phyloP scores from a whole-genome alignment of 2,797 vertebrate species.

The Chaunax sp. region DNA sequence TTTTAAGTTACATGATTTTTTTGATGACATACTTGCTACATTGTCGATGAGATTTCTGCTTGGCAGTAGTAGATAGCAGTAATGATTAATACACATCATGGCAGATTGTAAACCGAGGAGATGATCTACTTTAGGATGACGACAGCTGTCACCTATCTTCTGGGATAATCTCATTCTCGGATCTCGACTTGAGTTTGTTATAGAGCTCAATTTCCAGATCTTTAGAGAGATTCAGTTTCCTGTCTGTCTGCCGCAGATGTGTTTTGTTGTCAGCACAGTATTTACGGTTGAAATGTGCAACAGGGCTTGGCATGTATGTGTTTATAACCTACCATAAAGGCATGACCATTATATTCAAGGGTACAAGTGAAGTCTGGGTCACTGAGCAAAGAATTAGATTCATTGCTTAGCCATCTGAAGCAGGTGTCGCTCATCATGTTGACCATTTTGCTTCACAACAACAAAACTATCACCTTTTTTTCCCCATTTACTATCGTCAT shows the following conservation, averaged over 20 bases:
- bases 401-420: constrained; percentile 26
- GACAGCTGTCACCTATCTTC: constrained; percentile 24
- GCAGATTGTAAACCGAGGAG: constrained; percentile 32
- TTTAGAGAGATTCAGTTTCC: background rate
- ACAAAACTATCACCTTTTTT: too few species aligned
- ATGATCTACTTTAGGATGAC: constrained; percentile 33
- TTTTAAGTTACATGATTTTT: background rate
- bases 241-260: constrained; percentile 4
- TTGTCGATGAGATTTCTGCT: constrained; percentile 35
- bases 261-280: background rate
- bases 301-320: constrained; percentile 17
- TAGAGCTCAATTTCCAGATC: constrained; percentile 35
- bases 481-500: background rate
- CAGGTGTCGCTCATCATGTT: background rate
- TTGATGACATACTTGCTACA: constrained; percentile 1
- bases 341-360: constrained; percentile 14
- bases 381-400: constrained; percentile 33
- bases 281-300: constrained; percentile 28
- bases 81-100: constrained; percentile 44
- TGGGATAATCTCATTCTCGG: constrained; percentile 35
- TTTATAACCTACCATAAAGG: constrained; percentile 64
- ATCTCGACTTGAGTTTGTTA: constrained; percentile 25
- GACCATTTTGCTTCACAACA: background rate
- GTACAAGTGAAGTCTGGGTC: constrained; percentile 46
- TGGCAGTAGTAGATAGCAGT: constrained; percentile 13